These are phyloP conservation scores for Antheraea mylitta DNA, from an alignment of 1,140 invertebrate genomes.

Conservation along the genomic window DNA sequence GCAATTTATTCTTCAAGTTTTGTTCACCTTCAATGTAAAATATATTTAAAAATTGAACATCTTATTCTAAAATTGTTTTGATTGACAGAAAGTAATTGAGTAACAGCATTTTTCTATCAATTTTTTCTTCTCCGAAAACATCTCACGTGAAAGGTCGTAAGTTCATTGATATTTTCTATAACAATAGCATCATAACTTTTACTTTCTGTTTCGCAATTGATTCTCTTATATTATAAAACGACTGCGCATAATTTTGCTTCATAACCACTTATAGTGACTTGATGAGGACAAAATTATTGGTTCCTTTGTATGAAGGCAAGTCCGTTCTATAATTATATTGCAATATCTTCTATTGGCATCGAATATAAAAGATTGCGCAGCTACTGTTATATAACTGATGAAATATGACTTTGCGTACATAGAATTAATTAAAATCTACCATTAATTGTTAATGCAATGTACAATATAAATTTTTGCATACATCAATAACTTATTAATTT, in stretches of 20 bases:
- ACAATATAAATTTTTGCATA: conserved; percentile 12
- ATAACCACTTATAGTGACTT: conserved; percentile 34
- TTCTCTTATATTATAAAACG: conserved; percentile 33
- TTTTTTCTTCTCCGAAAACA: conserved; percentile 4
- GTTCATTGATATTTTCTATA: conserved; percentile 11
- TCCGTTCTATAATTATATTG: conserved; percentile 33
- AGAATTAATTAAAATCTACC: conserved; percentile 31
- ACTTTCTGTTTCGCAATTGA: conserved; percentile 23
- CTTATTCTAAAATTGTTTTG: not conserved
- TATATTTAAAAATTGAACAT: not conserved
- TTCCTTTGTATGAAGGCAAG: conserved; percentile 35
- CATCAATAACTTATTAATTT: conserved; percentile 26
- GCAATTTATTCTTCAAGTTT: too few relatives aligned
- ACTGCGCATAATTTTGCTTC: conserved; percentile 34
- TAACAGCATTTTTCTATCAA: conserved; percentile 5
- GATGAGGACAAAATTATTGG: conserved; percentile 51
- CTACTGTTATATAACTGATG: conserved; percentile 20
- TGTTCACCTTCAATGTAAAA: too few relatives aligned
- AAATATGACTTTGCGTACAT: conserved; percentile 19
- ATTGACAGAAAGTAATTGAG: conserved; percentile 9
- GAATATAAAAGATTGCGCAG: conserved; percentile 28
- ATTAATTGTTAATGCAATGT: conserved; percentile 34
- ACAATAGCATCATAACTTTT: conserved; percentile 25
- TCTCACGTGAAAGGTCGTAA: conserved; percentile 9
- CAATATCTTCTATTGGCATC: conserved; percentile 21